Percentiles rank a stretch among this genome's conserved stretches.
phyloP scores from a whole-genome alignment of 2,113 vertebrate species.

The Anhinga anhinga region DNA sequence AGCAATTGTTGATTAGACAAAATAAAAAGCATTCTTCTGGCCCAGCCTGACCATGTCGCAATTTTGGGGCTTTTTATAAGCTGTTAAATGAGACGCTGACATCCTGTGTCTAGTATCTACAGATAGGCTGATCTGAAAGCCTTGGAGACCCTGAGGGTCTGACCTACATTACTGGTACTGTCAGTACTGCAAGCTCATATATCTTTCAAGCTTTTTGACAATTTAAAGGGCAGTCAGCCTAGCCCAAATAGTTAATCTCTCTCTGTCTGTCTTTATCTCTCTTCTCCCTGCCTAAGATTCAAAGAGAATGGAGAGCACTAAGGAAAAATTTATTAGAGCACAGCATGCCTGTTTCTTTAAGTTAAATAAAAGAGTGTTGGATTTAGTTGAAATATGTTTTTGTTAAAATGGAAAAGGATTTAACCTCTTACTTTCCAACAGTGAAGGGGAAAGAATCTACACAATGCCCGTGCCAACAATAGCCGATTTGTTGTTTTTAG shows the following conservation, averaged over 20 bases:
- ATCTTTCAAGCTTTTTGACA: constrained; percentile 30
- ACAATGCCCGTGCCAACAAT: background rate
- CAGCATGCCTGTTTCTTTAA: background rate
- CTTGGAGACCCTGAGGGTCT: background rate
- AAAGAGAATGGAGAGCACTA: constrained; percentile 50
- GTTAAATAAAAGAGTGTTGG: background rate
- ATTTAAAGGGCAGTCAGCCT: constrained; percentile 43
- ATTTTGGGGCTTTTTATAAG: background rate
- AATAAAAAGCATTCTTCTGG: background rate
- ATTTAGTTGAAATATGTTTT: background rate
- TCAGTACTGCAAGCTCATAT: background rate
- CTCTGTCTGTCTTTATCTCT: background rate
- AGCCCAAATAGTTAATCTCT: constrained; percentile 52
- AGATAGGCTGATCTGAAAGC: constrained; percentile 1
- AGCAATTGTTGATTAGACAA: constrained; percentile 45
- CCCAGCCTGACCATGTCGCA: background rate
- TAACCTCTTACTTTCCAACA: background rate
- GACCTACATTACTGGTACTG: constrained; percentile 5
- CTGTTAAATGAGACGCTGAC: constrained; percentile 2
- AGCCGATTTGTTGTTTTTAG: background rate
- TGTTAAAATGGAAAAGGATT: background rate
- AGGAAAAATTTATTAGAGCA: constrained; percentile 58
- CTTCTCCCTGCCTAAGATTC: background rate
- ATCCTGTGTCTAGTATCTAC: background rate
- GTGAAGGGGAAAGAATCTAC: background rate